Evolutionary conservation across 2,797 vertebrate species (phyloP).

Genomic region (Leptoclinus maculatus): DNA sequence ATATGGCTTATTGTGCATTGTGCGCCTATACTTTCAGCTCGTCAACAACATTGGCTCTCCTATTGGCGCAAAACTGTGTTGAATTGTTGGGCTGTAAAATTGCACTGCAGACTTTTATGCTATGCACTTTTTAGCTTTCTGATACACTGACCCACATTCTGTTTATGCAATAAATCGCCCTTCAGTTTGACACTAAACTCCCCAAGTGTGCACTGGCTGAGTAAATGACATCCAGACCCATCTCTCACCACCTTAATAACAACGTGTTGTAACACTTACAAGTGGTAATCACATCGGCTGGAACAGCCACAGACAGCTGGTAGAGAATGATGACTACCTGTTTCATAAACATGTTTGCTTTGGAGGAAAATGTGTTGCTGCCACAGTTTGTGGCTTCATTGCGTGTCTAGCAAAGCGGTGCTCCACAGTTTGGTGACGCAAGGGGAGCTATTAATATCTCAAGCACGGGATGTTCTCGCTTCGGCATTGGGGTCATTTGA

Average conservation of each 20-base stretch:
- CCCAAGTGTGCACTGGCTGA: slow-evolving; percentile 11
- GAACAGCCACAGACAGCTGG: slow-evolving; percentile 57
- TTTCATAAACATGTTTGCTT: slow-evolving; percentile 79
- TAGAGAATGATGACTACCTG: slow-evolving; percentile 67
- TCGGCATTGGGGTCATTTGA: slow-evolving; percentile 82
- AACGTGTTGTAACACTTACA: slow-evolving; percentile 50
- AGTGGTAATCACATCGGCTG: slow-evolving; percentile 52
- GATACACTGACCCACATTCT: slow-evolving; percentile 6
- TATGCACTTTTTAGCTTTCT: not conserved
- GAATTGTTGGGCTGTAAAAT: slow-evolving; percentile 6
- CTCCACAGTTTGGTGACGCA: slow-evolving; percentile 86
- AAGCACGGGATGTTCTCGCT: slow-evolving; percentile 86
- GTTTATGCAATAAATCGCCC: slow-evolving; percentile 18
- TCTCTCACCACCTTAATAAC: slow-evolving; percentile 54
- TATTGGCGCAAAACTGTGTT: slow-evolving; percentile 3
- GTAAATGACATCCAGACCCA: slow-evolving; percentile 24
- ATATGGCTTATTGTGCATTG: slow-evolving; percentile 78
- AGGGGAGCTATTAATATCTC: slow-evolving; percentile 87
- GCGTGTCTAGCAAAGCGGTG: slow-evolving; percentile 83
- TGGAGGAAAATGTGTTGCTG: slow-evolving; percentile 69
- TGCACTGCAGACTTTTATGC: slow-evolving; percentile 1
- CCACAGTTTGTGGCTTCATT: slow-evolving; percentile 75
- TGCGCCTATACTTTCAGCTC: slow-evolving; percentile 57
- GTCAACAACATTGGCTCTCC: slow-evolving; percentile 37
- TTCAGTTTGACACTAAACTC: slow-evolving; percentile 19